These are phyloP conservation scores for Ophraella communa DNA, from an alignment of 2,888 invertebrate genomes.

Conservation along the genomic window DNA sequence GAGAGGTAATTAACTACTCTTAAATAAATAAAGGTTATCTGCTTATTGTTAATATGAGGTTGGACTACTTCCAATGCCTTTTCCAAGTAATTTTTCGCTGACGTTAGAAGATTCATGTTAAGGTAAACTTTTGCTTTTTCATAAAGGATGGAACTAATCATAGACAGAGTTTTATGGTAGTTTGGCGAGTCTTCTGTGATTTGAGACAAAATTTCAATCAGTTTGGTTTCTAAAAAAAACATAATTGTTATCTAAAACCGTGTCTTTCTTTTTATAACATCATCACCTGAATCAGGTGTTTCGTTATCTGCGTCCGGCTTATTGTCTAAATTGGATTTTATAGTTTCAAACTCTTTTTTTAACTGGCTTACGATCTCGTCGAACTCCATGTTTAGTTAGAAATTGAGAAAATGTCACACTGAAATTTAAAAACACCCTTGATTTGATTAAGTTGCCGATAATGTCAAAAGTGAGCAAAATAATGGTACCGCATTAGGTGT, in stretches of 20 bases:
- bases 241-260: conserved; percentile 40
- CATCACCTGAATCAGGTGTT: conserved; percentile 33
- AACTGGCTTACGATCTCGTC: conserved; percentile 24
- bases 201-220: conserved; percentile 39
- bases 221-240: conserved; percentile 36
- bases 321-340: conserved; percentile 8
- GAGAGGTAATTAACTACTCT: conserved; percentile 67
- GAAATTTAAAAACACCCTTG: conserved; percentile 4
- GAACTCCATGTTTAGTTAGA: conserved; percentile 24
- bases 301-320: conserved; percentile 12
- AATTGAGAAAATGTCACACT: conserved; percentile 25
- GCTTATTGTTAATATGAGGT: conserved; percentile 45
- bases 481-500: too few relatives aligned
- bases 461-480: too few relatives aligned
- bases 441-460: not conserved
- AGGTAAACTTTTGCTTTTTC: conserved; percentile 56
- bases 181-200: conserved; percentile 35
- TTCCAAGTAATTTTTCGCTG: conserved; percentile 49
- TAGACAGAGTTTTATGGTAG: conserved; percentile 49
- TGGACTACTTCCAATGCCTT: conserved; percentile 48
- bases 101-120: conserved; percentile 42
- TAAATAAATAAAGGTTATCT: conserved; percentile 61
- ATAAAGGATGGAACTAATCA: conserved; percentile 55
- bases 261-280: conserved; percentile 27
- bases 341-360: conserved; percentile 26